These are phyloP conservation scores for Proales similis DNA, from an alignment of 1,140 invertebrate genomes.

Conservation along the genomic window DNA sequence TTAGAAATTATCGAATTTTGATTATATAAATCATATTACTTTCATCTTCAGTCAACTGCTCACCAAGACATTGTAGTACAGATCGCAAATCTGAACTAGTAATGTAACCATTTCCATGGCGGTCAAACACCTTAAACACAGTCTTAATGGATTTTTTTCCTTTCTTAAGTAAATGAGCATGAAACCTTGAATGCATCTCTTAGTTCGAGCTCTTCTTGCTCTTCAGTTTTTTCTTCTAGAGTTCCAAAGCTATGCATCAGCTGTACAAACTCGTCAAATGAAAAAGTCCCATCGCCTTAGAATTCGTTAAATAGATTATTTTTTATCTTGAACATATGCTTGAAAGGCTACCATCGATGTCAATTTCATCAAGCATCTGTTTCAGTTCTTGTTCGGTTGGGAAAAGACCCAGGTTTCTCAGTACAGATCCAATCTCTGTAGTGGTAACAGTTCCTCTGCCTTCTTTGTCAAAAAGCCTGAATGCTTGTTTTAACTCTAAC, in stretches of 20 bases:
- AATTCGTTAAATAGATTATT: too few relatives aligned
- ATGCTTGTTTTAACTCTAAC: constrained; percentile 40
- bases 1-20: not conserved
- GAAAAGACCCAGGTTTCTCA: constrained; percentile 39
- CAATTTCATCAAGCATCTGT: constrained; percentile 39
- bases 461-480: constrained; percentile 41
- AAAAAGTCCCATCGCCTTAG: constrained; percentile 30
- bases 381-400: constrained; percentile 39
- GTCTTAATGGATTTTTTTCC: not conserved
- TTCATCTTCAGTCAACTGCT: constrained; percentile 36
- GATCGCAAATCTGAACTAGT: constrained; percentile 25
- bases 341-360: constrained; percentile 38
- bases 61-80: constrained; percentile 25
- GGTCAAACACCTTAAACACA: constrained; percentile 10
- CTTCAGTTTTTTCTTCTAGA: constrained; percentile 22
- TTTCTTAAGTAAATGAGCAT: not conserved
- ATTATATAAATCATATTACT: constrained; percentile 15
- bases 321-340: too few relatives aligned
- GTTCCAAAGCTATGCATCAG: constrained; percentile 32
- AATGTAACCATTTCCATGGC: constrained; percentile 30
- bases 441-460: constrained; percentile 39
- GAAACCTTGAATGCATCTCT: constrained; percentile 31
- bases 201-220: constrained; percentile 27
- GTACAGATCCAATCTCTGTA: constrained; percentile 39
- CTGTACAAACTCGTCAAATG: constrained; percentile 36